These are phyloP conservation scores for Laupala kohalensis DNA, from an alignment of 1,140 invertebrate species.

Conservation along the genomic window DNA sequence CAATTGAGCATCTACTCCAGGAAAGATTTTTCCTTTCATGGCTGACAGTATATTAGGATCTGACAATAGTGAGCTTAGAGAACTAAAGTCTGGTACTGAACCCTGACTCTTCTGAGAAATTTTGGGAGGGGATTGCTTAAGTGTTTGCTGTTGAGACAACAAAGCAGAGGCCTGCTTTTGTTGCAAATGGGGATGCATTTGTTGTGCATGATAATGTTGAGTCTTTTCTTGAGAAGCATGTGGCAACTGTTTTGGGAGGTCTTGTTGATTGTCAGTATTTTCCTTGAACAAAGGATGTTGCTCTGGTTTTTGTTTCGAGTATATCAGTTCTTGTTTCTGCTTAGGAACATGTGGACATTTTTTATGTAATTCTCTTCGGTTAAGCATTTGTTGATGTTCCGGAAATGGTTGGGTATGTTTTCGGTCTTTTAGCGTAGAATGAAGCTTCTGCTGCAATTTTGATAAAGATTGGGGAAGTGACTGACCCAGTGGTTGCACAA, in stretches of 20 bases:
- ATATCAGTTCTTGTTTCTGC: too few species aligned
- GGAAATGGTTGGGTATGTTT: too few species aligned
- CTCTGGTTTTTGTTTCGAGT: not conserved
- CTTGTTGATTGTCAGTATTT: not conserved
- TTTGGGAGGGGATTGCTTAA: not conserved
- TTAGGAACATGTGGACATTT: too few species aligned
- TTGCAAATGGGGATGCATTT: not conserved
- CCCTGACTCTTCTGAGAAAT: not conserved
- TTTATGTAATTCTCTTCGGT: too few species aligned
- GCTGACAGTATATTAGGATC: constrained; percentile 2
- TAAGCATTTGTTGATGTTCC: too few species aligned
- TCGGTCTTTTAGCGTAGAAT: too few species aligned
- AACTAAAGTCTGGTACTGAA: not conserved
- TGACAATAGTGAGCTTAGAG: not conserved
- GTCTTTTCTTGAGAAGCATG: not conserved
- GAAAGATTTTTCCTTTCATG: not conserved
- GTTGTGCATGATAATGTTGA: not conserved
- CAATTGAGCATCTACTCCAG: constrained; percentile 3
- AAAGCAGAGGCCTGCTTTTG: not conserved
- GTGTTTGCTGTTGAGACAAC: not conserved
- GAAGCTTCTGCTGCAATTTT: too few species aligned
- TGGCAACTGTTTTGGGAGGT: not conserved
- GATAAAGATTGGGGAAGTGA: too few species aligned
- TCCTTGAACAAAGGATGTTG: not conserved
- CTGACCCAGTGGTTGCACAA: too few species aligned